These are phyloP conservation scores for Rhagonycha fulva DNA, from an alignment of 2,888 invertebrate genomes.

Conservation along the genomic window DNA sequence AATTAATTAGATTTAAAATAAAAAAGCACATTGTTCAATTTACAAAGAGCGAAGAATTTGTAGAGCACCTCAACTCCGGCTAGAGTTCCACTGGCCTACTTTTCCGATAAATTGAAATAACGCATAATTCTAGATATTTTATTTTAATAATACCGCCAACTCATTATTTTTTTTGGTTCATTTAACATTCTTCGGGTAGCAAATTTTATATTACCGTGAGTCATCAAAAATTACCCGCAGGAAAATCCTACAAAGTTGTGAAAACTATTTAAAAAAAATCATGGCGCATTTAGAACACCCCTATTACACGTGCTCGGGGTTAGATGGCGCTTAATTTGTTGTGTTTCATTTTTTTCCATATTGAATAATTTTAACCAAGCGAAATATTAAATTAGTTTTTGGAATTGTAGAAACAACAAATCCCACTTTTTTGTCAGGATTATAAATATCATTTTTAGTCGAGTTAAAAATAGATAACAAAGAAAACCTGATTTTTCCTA, in stretches of 20 bases:
- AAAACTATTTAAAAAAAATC: not conserved
- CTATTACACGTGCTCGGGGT: not conserved
- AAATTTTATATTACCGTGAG: not conserved
- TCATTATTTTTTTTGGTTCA: slow-evolving; percentile 14
- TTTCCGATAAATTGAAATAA: slow-evolving; percentile 30
- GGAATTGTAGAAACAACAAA: not conserved
- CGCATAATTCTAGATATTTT: not conserved
- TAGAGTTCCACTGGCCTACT: slow-evolving; percentile 53
- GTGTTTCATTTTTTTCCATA: not conserved
- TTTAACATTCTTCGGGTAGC: slow-evolving; percentile 27
- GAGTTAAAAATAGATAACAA: not conserved
- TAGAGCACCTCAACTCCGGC: slow-evolving; percentile 3
- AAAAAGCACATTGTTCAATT: not conserved
- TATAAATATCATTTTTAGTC: not conserved
- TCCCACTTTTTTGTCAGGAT: not conserved
- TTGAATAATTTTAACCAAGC: not conserved
- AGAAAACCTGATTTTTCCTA: not conserved
- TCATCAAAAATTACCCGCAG: not conserved
- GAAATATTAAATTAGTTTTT: not conserved
- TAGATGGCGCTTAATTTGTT: not conserved
- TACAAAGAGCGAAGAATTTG: not conserved
- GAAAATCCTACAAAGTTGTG: not conserved
- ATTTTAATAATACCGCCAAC: slow-evolving; percentile 20
- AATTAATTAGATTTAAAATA: not conserved
- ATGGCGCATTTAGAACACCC: not conserved